A percentile compares a stretch with the other conserved stretches of the same genome.
Evolutionary conservation across 2,113 vertebrate genomes (phyloP).

Genomic region (Sinocyclocheilus anophthalmus): DNA sequence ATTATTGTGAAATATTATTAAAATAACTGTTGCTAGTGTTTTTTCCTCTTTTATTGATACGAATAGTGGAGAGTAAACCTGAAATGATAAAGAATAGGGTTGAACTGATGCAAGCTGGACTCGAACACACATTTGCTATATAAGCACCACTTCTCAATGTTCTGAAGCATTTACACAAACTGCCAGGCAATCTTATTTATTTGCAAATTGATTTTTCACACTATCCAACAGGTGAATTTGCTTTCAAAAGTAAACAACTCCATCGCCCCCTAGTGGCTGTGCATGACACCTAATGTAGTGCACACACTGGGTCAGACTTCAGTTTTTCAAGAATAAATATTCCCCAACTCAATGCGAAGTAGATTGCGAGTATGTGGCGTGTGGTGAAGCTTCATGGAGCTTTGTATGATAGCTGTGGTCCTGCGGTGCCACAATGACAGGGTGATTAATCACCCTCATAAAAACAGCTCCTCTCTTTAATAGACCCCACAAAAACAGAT

Average conservation of each 20-base stretch:
- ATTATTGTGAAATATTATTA: too few relatives aligned
- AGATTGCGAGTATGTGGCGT: conserved; percentile 5
- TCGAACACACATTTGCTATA: neutral
- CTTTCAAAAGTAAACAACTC: conserved; percentile 50
- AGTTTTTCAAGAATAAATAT: conserved; percentile 43
- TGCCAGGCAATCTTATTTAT: neutral
- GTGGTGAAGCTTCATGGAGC: conserved; percentile 28
- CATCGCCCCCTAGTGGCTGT: conserved; percentile 63
- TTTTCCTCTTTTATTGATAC: neutral
- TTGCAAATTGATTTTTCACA: neutral
- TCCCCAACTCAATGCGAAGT: conserved; percentile 29
- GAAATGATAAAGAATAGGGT: neutral
- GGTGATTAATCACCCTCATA: conserved; percentile 57
- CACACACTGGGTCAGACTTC: neutral
- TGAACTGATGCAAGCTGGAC: neutral
- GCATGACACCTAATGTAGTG: neutral
- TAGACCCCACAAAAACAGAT: conserved; percentile 54
- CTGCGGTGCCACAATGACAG: conserved; percentile 45
- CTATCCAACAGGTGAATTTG: conserved; percentile 57
- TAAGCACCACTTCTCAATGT: neutral
- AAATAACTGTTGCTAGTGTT: neutral
- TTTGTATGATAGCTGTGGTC: conserved; percentile 33
- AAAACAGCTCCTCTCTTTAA: conserved; percentile 63
- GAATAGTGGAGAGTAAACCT: neutral
- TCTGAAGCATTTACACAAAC: neutral